These are phyloP conservation scores for Cephalopterus ornatus DNA, from an alignment of 2,113 vertebrate species.

Conservation along the genomic window DNA sequence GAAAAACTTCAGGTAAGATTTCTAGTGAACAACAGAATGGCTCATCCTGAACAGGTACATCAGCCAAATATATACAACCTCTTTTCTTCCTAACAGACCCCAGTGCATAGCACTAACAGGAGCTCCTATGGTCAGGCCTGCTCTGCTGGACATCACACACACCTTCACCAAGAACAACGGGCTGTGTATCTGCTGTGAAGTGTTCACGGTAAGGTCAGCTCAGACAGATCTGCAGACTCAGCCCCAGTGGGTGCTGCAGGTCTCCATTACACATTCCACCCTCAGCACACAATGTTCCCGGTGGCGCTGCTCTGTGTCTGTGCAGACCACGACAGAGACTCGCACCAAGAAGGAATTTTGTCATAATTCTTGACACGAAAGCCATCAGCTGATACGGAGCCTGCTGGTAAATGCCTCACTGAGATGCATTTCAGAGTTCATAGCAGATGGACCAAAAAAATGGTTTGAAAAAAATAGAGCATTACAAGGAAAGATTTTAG, in stretches of 20 bases:
- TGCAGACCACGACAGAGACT: not conserved
- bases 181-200: constrained; percentile 89
- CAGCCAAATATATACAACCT: not conserved
- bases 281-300: not conserved
- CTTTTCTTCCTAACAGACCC: constrained; percentile 76
- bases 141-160: constrained; percentile 89
- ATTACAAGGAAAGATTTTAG: not conserved
- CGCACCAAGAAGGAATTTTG: not conserved
- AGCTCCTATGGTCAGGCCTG: constrained; percentile 83
- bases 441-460: constrained; percentile 11
- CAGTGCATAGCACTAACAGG: constrained; percentile 90
- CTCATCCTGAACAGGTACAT: not conserved
- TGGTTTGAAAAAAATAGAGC: not conserved
- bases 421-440: constrained; percentile 35
- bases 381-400: not conserved
- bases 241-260: not conserved
- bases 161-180: constrained; percentile 90
- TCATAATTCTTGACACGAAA: not conserved
- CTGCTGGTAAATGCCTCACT: constrained; percentile 29
- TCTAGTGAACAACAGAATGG: not conserved
- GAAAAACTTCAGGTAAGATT: constrained; percentile 96
- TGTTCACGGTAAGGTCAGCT: constrained; percentile 82
- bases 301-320: not conserved
- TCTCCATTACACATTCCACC: not conserved
- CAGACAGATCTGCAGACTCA: not conserved